Conservation (phyloP, 2,888 invertebrate genomes). For the Lysandra bellargus region DNA sequence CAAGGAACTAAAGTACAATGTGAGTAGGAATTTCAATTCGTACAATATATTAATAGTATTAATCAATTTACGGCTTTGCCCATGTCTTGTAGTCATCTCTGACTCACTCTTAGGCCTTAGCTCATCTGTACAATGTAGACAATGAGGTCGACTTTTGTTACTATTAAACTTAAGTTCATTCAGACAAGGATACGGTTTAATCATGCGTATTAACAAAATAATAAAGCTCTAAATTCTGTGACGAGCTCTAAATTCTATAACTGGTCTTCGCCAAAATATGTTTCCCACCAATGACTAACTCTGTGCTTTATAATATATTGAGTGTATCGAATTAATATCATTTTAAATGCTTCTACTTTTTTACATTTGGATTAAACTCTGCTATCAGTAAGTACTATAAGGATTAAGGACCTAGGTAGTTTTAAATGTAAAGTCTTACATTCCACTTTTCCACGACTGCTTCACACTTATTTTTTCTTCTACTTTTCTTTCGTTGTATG, state of each 20-base stretch:
- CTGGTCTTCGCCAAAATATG: neutral
- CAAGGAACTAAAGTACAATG: neutral
- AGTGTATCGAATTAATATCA: neutral
- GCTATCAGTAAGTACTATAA: neutral
- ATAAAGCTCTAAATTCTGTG: neutral
- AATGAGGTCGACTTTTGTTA: neutral
- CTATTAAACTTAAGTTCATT: neutral
- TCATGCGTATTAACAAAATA: neutral
- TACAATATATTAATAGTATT: neutral
- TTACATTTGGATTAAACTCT: neutral
- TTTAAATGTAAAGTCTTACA: neutral
- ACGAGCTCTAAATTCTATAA: neutral
- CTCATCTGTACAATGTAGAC: neutral
- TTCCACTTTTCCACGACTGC: no score
- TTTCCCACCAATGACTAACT: neutral
- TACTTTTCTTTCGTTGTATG: neutral
- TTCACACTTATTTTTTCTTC: no score
- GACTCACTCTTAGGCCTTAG: slow-evolving; percentile 16
- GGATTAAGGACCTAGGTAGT: neutral
- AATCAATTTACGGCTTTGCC: neutral
- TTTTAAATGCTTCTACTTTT: neutral
- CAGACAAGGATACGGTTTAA: neutral
- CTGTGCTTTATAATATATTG: neutral
- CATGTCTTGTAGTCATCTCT: neutral
- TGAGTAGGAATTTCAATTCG: neutral